Conservation (phyloP, 2,113 vertebrate genomes). For the Salvelinus namaycush region DNA sequence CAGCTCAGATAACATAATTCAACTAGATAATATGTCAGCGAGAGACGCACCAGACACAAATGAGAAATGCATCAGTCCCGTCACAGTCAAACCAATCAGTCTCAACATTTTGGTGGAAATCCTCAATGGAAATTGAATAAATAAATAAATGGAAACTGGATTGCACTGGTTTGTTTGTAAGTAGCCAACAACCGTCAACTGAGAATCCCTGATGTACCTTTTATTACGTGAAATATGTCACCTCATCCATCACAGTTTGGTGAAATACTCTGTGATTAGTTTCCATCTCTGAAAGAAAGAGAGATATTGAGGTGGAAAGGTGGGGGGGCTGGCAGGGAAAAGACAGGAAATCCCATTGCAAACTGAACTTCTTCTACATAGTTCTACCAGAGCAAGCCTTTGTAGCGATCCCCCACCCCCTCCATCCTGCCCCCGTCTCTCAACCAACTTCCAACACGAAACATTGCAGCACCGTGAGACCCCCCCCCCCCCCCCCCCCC, state of each 20-base stretch:
- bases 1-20: constrained; percentile 41
- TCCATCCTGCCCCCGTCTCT: constrained; percentile 57
- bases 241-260: constrained; percentile 26
- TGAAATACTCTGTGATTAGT: constrained; percentile 41
- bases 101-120: constrained; percentile 29
- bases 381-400: constrained; percentile 71
- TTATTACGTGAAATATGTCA: constrained; percentile 29
- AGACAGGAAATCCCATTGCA: constrained; percentile 78
- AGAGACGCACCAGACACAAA: constrained; percentile 25
- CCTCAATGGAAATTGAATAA: constrained; percentile 49
- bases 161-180: constrained; percentile 47
- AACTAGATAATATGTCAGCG: constrained; percentile 24
- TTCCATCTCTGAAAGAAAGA: constrained; percentile 48
- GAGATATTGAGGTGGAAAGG: constrained; percentile 34
- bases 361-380: constrained; percentile 70
- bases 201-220: constrained; percentile 15
- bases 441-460: constrained; percentile 47
- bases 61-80: constrained; percentile 5
- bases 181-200: constrained; percentile 22
- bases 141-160: constrained; percentile 32
- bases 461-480: constrained; percentile 45
- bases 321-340: constrained; percentile 43
- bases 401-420: constrained; percentile 59
- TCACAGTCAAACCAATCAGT: constrained; percentile 22
- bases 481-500: constrained; percentile 32